phyloP scores from a whole-genome alignment of 2,113 vertebrate genomes.

The Nothobranchius kuhntae region DNA sequence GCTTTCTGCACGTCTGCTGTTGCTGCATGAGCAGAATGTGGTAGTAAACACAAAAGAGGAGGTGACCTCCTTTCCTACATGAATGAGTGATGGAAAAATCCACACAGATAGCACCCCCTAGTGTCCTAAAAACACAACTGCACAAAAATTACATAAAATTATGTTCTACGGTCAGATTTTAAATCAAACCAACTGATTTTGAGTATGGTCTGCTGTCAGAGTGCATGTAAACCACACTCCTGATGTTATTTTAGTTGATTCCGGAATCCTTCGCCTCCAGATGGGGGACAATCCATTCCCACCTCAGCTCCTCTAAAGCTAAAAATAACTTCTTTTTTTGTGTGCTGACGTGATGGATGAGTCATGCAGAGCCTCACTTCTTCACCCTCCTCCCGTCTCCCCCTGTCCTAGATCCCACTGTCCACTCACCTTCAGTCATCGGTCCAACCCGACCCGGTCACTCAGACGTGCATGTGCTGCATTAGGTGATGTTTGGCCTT shows the following conservation, averaged over 20 bases:
- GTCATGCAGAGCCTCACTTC: slow-evolving; percentile 58
- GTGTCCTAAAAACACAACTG: slow-evolving; percentile 11
- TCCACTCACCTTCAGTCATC: neutral
- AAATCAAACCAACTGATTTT: no score
- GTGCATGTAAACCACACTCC: no score
- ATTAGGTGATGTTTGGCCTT: no score
- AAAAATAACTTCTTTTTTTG: slow-evolving; percentile 68
- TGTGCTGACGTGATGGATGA: slow-evolving; percentile 70
- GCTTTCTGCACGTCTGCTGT: neutral
- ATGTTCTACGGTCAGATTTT: no score
- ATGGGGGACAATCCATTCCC: slow-evolving; percentile 51
- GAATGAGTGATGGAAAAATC: slow-evolving; percentile 20
- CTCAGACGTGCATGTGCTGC: no score
- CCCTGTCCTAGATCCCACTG: slow-evolving; percentile 11
- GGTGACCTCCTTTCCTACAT: slow-evolving; percentile 34
- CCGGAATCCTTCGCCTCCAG: slow-evolving; percentile 36
- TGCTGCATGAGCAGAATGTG: slow-evolving; percentile 32
- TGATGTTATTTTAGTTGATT: slow-evolving; percentile 2
- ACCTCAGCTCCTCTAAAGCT: slow-evolving; percentile 51
- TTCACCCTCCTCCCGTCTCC: slow-evolving; percentile 22
- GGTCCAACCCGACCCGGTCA: no score
- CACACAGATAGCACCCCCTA: slow-evolving; percentile 49
- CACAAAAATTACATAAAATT: neutral
- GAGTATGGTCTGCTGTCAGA: no score
- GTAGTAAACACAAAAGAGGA: slow-evolving; percentile 40